phyloP scores from a whole-genome alignment of 2,888 invertebrate species.

The Caenorhabditis virilis region DNA sequence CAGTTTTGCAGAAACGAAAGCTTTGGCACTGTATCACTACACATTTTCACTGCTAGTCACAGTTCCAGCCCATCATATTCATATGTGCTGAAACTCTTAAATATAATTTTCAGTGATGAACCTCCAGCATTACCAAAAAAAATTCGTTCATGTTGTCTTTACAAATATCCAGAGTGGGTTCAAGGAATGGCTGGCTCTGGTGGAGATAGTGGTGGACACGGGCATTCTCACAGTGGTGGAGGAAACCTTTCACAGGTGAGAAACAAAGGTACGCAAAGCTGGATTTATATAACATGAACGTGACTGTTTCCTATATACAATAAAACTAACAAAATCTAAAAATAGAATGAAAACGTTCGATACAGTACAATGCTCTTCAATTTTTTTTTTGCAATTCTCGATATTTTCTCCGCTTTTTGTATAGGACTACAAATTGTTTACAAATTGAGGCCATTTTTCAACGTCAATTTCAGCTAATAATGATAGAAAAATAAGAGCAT shows the following conservation, averaged over 20 bases:
- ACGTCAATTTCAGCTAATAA: too few species aligned
- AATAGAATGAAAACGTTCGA: too few species aligned
- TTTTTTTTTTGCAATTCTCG: background rate
- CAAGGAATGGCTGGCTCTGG: slow-evolving; percentile 57
- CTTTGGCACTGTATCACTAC: too few species aligned
- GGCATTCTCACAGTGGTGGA: slow-evolving; percentile 32
- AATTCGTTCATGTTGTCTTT: slow-evolving; percentile 63
- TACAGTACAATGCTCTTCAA: background rate
- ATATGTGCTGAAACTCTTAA: too few species aligned
- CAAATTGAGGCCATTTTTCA: too few species aligned
- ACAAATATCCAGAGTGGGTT: slow-evolving; percentile 67
- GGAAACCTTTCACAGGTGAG: slow-evolving; percentile 47
- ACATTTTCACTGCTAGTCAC: too few species aligned
- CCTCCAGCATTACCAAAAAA: slow-evolving; percentile 60
- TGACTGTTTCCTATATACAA: too few species aligned
- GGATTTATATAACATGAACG: background rate
- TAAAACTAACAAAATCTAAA: too few species aligned
- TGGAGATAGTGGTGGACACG: slow-evolving; percentile 30
- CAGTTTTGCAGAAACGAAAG: too few species aligned
- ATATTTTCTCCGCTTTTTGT: background rate
- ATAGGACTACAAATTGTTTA: too few species aligned
- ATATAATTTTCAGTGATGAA: slow-evolving; percentile 47
- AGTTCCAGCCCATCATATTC: too few species aligned
- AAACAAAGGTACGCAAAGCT: slow-evolving; percentile 34
- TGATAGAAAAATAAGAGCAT: too few species aligned